A percentile compares a stretch with the other conserved stretches of the same genome.
Conservation (phyloP, 2,888 invertebrate species). For the Clostera curtula region DNA sequence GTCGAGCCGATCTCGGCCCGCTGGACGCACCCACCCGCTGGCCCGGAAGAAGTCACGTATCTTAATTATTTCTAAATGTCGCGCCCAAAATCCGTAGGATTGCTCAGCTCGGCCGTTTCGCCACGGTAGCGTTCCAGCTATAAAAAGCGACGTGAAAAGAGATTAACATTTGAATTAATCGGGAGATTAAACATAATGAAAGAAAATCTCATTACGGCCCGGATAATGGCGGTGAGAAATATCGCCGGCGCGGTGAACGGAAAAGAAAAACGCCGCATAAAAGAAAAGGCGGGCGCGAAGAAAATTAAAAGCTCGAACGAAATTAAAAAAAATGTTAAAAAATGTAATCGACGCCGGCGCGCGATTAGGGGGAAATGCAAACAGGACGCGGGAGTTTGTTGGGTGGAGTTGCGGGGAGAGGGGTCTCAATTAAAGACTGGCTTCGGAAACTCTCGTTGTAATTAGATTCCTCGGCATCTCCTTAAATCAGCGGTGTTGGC, state of each 20-base stretch:
- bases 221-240: conserved; percentile 72
- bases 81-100: conserved; percentile 48
- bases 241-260: conserved; percentile 48
- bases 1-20: conserved; percentile 38
- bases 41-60: conserved; percentile 49
- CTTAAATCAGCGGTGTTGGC: conserved; percentile 58
- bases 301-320: conserved; percentile 72
- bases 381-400: conserved; percentile 35
- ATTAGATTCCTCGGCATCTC: conserved; percentile 72
- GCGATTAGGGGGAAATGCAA: conserved; percentile 62
- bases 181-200: conserved; percentile 75
- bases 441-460: conserved; percentile 62
- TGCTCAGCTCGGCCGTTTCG: conserved; percentile 45
- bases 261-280: conserved; percentile 51
- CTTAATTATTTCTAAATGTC: conserved; percentile 66
- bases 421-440: conserved; percentile 71
- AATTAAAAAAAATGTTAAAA: conserved; percentile 72
- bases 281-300: conserved; percentile 66
- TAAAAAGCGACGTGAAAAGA: conserved; percentile 66
- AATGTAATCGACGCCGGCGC: conserved; percentile 70
- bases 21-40: conserved; percentile 27
- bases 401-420: conserved; percentile 28
- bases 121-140: conserved; percentile 49
- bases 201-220: conserved; percentile 72
- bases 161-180: conserved; percentile 76